Evolutionary conservation across 2,888 invertebrate genomes (phyloP).

Genomic region (Chymomyza procnemis): DNA sequence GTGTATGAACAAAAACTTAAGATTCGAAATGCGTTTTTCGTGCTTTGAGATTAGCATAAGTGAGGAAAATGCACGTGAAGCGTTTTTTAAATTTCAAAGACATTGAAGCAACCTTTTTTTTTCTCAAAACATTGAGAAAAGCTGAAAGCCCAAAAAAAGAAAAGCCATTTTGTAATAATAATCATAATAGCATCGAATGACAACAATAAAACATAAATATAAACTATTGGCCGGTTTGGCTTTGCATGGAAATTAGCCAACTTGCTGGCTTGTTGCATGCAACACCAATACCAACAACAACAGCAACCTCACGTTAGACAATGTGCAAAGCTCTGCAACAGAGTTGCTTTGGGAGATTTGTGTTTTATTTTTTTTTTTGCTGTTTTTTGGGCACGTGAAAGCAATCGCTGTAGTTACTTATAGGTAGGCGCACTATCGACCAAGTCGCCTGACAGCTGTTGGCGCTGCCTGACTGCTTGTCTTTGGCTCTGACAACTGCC

Average conservation of each 20-base stretch:
- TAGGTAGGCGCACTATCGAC: conserved; percentile 6
- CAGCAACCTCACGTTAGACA: not conserved
- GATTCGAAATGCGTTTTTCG: conserved; percentile 51
- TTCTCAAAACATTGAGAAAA: not conserved
- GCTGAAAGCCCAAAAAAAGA: not conserved
- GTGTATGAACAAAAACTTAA: conserved; percentile 28
- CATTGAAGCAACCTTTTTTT: conserved; percentile 35
- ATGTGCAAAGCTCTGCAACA: not conserved
- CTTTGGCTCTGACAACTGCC: conserved; percentile 32
- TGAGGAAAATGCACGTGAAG: conserved; percentile 47
- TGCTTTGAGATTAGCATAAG: conserved; percentile 54
- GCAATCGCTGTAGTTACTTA: not conserved
- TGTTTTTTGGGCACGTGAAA: not conserved
- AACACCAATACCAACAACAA: not conserved
- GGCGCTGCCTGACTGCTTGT: conserved; percentile 46
- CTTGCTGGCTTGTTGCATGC: conserved; percentile 26
- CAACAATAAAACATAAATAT: conserved; percentile 52
- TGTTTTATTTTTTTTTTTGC: not conserved
- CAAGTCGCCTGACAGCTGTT: conserved; percentile 51
- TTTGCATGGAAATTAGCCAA: conserved; percentile 37
- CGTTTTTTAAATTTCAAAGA: conserved; percentile 33
- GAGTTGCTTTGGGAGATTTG: not conserved
- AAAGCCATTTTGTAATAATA: conserved; percentile 31
- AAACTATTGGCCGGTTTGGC: conserved; percentile 35
- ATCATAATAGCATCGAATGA: conserved; percentile 18